A percentile compares a stretch with the other conserved stretches of the same genome.
phyloP scores from a whole-genome alignment of 2,888 invertebrate species.

The Magallana nippona region DNA sequence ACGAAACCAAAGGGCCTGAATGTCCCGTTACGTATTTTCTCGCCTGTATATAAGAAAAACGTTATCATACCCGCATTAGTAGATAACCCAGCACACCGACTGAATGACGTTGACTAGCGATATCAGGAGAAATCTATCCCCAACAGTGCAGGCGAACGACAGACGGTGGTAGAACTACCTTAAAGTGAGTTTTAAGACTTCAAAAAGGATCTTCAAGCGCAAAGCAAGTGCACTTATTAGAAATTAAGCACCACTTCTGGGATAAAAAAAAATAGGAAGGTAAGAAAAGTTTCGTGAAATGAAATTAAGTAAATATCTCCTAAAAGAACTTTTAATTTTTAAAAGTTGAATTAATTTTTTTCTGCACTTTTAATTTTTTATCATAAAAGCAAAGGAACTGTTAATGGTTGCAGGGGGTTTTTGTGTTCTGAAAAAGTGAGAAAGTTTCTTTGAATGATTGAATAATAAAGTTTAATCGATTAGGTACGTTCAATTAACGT shows the following conservation, averaged over 20 bases:
- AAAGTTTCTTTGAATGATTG: not conserved
- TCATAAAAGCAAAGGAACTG: not conserved
- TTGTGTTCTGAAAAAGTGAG: not conserved
- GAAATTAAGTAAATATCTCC: too few relatives aligned
- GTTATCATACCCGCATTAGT: constrained; percentile 22
- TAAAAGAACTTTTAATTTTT: too few relatives aligned
- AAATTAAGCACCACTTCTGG: not conserved
- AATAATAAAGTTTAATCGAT: not conserved
- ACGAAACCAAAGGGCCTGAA: not conserved
- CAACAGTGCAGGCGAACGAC: not conserved
- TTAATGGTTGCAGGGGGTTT: not conserved
- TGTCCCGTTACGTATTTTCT: constrained; percentile 9
- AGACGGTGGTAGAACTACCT: not conserved
- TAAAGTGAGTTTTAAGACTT: not conserved
- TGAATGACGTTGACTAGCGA: not conserved
- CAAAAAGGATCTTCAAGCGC: not conserved
- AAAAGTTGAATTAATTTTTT: too few relatives aligned
- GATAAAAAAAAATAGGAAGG: too few relatives aligned
- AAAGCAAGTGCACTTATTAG: not conserved
- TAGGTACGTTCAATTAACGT: constrained; percentile 13
- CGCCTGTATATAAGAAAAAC: constrained; percentile 2
- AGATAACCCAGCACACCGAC: not conserved
- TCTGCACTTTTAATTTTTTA: not conserved
- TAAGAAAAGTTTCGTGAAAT: too few relatives aligned
- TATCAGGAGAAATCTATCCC: not conserved